phyloP scores from a whole-genome alignment of 1,140 invertebrate genomes.

The Cyphomyrmex costatus region DNA sequence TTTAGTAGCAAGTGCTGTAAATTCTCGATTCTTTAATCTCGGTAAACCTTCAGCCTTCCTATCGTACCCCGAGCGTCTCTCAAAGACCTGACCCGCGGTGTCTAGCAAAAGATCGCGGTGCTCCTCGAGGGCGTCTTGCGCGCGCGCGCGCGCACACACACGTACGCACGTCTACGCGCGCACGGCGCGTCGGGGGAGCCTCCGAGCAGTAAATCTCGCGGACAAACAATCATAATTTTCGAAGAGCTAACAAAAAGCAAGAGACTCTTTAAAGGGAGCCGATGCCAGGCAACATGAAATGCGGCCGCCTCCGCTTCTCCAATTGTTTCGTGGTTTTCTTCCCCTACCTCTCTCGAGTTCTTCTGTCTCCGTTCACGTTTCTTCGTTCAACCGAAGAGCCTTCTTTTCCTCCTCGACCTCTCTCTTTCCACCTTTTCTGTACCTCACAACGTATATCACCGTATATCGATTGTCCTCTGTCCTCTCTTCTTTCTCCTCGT shows the following conservation, averaged over 20 bases:
- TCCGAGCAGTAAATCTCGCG: conserved; percentile 83
- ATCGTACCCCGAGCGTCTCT: background rate
- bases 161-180: background rate
- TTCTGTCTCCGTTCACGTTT: conserved; percentile 6
- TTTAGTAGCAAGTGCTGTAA: conserved; percentile 77
- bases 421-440: conserved; percentile 18
- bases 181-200: conserved; percentile 67
- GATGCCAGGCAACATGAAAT: conserved; percentile 84
- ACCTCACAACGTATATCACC: conserved; percentile 66
- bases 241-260: conserved; percentile 85
- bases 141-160: conserved; percentile 31
- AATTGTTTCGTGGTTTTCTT: conserved; percentile 85
- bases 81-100: background rate
- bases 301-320: conserved; percentile 84
- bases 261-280: conserved; percentile 84
- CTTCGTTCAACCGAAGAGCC: conserved; percentile 46
- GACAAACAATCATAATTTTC: conserved; percentile 87
- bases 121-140: conserved; percentile 64
- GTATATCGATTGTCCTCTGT: conserved; percentile 37
- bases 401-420: conserved; percentile 16
- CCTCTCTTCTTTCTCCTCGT: background rate
- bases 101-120: conserved; percentile 47
- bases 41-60: conserved; percentile 74
- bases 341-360: conserved; percentile 30
- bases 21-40: conserved; percentile 82